Percentiles rank a stretch among this genome's conserved stretches.
These are phyloP conservation scores for Carcharodon carcharias DNA, from an alignment of 2,797 vertebrate genomes.

Conservation along the genomic window DNA sequence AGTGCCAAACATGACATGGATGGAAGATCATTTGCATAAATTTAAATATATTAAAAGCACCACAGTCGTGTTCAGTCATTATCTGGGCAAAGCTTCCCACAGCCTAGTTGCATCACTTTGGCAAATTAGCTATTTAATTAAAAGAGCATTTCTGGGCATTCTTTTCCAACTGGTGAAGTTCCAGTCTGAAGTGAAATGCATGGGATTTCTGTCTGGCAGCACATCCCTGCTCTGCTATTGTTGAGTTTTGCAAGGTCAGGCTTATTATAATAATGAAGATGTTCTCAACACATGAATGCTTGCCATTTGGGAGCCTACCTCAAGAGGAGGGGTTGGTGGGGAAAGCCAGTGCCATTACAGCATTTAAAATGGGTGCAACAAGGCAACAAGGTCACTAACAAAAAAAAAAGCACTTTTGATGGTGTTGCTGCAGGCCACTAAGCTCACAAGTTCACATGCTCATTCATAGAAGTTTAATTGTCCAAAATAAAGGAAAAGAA, in stretches of 20 bases:
- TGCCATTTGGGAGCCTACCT: not conserved
- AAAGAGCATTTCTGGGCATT: not conserved
- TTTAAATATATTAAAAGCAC: not conserved
- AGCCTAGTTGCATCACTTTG: not conserved
- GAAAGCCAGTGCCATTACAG: not conserved
- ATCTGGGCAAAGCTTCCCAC: not conserved
- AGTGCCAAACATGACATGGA: not conserved
- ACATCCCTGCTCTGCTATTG: not conserved
- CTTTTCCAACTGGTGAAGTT: not conserved
- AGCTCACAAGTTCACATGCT: not conserved
- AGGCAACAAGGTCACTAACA: not conserved
- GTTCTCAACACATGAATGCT: not conserved
- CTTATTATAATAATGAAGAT: not conserved
- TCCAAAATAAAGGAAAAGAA: not conserved
- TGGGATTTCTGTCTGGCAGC: not conserved
- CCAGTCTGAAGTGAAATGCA: too few species aligned
- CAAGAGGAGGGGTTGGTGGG: not conserved
- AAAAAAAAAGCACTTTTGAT: not conserved
- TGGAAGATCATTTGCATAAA: not conserved
- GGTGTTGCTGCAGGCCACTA: not conserved
- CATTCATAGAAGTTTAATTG: not conserved
- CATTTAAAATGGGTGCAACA: not conserved
- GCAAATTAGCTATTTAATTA: not conserved
- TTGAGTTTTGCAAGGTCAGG: not conserved
- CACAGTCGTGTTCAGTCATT: not conserved